These are phyloP conservation scores for Zelostemma sp. DNA, from an alignment of 1,140 invertebrate genomes.

Conservation along the genomic window DNA sequence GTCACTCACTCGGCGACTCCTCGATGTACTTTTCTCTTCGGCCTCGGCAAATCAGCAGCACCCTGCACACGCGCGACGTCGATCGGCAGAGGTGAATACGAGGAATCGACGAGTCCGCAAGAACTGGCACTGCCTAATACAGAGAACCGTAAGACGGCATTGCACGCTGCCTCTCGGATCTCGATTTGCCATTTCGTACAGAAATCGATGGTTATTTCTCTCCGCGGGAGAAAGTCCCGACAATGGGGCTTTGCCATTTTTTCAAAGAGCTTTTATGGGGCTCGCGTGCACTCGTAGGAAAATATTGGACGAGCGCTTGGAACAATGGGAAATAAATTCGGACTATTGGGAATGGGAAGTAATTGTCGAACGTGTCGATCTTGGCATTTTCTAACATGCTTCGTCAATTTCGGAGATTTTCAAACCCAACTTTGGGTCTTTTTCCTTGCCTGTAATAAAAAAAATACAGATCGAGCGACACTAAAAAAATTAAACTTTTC, in stretches of 20 bases:
- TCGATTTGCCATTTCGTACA: constrained; percentile 11
- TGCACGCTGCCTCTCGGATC: constrained; percentile 27
- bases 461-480: too few species aligned
- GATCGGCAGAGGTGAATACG: constrained; percentile 46
- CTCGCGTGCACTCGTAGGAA: not conserved
- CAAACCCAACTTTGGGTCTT: too few species aligned
- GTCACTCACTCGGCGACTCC: constrained; percentile 58
- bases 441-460: too few species aligned
- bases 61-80: constrained; percentile 22
- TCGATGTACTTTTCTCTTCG: constrained; percentile 11
- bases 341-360: too few species aligned
- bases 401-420: too few species aligned
- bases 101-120: constrained; percentile 53
- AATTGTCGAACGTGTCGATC: too few species aligned
- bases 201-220: not conserved
- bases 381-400: too few species aligned
- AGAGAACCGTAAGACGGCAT: constrained; percentile 60
- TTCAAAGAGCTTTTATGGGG: constrained; percentile 1
- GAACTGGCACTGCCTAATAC: constrained; percentile 66
- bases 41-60: constrained; percentile 21
- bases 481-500: too few species aligned
- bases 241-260: too few species aligned
- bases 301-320: too few species aligned
- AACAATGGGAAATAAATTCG: too few species aligned
- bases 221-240: too few species aligned